phyloP scores from a whole-genome alignment of 23 tunicate species.

The Diplosoma virens region DNA sequence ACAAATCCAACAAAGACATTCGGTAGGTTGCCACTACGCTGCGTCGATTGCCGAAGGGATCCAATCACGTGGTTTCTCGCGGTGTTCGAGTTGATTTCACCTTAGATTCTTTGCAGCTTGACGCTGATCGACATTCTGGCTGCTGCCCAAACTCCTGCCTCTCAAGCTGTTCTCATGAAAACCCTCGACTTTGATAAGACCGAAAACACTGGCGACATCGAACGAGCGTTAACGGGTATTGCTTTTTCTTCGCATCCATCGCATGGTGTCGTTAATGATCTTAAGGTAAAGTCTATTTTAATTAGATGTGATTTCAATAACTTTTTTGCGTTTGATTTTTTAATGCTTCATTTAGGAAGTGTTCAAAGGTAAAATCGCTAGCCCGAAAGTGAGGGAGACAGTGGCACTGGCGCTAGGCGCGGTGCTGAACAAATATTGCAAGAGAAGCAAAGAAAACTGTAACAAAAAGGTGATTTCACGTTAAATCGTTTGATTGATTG shows the following conservation, averaged over 20 bases:
- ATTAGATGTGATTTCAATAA: background rate
- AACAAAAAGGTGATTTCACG: slow-evolving; percentile 60
- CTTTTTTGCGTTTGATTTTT: background rate
- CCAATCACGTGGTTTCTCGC: no score
- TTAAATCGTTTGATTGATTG: no score
- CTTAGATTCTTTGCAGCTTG: slow-evolving; percentile 32
- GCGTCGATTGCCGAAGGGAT: no score
- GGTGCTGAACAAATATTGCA: slow-evolving; percentile 76
- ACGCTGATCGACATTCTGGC: slow-evolving; percentile 82
- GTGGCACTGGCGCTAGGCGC: slow-evolving; percentile 87
- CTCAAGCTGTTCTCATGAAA: slow-evolving; percentile 69
- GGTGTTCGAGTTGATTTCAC: no score
- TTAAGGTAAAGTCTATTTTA: slow-evolving; percentile 52
- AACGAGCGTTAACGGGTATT: slow-evolving; percentile 80
- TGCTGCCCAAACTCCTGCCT: slow-evolving; percentile 77
- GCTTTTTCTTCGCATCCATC: slow-evolving; percentile 95
- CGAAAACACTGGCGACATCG: slow-evolving; percentile 70
- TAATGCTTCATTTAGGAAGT: slow-evolving; percentile 31
- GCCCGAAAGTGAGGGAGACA: slow-evolving; percentile 61
- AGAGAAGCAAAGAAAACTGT: slow-evolving; percentile 44
- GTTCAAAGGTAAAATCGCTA: slow-evolving; percentile 63
- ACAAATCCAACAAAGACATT: slow-evolving; percentile 60
- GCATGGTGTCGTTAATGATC: slow-evolving; percentile 41
- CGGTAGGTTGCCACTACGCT: slow-evolving; percentile 38
- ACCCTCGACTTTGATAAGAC: slow-evolving; percentile 55